Percentiles rank a stretch among this genome's conserved stretches.
Evolutionary conservation across 2,797 vertebrate genomes (phyloP).

Genomic region (Lindbergichthys nudifrons): DNA sequence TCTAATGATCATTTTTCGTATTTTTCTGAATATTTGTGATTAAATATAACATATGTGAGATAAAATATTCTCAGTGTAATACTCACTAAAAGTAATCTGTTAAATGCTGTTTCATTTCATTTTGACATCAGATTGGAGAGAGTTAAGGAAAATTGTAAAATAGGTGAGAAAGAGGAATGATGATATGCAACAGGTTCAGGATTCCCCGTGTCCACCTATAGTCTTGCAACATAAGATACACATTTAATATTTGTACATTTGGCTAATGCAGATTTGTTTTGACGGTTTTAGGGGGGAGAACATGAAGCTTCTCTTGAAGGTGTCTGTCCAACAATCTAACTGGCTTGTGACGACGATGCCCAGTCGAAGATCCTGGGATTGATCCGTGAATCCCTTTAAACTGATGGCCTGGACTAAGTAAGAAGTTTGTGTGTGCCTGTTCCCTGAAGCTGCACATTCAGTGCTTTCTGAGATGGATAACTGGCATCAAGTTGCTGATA

Average conservation of each 20-base stretch:
- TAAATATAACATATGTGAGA: not conserved
- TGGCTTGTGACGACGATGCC: conserved; percentile 85
- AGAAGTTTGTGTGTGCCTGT: conserved; percentile 53
- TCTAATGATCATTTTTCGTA: not conserved
- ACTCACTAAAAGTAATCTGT: too few species aligned
- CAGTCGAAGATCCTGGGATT: conserved; percentile 87
- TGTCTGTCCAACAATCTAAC: conserved; percentile 80
- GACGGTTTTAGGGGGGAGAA: conserved; percentile 85
- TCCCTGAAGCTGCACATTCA: not conserved
- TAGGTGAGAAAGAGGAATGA: not conserved
- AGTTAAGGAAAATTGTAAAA: not conserved
- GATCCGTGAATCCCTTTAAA: conserved; percentile 85
- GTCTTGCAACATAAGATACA: not conserved
- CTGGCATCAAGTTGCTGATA: not conserved
- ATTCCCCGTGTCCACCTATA: not conserved
- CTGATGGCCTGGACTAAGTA: conserved; percentile 94
- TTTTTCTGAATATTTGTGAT: not conserved
- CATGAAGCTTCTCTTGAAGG: conserved; percentile 75
- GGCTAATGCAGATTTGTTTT: conserved; percentile 11
- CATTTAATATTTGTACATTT: not conserved
- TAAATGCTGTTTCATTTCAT: not conserved
- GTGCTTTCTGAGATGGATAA: conserved; percentile 9
- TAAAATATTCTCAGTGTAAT: not conserved
- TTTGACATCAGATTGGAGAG: not conserved
- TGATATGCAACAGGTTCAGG: conserved; percentile 19